Conservation (phyloP, 1,140 invertebrate species). For the Drosophila kohkoa region DNA sequence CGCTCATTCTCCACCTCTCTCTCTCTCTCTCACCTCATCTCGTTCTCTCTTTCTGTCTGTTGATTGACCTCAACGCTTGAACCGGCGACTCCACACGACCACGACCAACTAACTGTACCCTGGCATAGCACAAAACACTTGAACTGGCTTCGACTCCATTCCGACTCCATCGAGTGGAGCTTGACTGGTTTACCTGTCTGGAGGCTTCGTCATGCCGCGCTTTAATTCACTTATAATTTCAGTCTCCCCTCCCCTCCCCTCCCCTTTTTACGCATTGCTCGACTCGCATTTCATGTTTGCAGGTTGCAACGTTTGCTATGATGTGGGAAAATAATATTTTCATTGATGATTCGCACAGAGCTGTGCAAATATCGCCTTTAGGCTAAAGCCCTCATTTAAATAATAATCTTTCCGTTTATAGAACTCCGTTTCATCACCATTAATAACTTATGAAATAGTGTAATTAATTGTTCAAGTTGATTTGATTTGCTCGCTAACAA, state of each 20-base stretch:
- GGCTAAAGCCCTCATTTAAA: constrained; percentile 23
- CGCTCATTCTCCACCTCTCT: not conserved
- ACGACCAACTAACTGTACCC: constrained; percentile 62
- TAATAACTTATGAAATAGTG: constrained; percentile 20
- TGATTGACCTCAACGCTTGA: constrained; percentile 78
- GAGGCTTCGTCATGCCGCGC: constrained; percentile 36
- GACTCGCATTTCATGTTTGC: constrained; percentile 57
- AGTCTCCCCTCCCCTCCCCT: too few relatives aligned
- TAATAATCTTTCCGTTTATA: not conserved
- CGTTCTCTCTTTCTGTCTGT: constrained; percentile 17
- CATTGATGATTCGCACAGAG: constrained; percentile 44
- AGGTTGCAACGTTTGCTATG: constrained; percentile 40
- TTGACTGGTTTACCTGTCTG: constrained; percentile 17
- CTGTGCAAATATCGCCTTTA: too few relatives aligned
- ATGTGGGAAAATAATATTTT: constrained; percentile 65
- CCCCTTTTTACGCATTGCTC: constrained; percentile 38
- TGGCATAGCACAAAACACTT: constrained; percentile 34
- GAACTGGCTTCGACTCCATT: constrained; percentile 26
- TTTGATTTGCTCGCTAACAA: constrained; percentile 13
- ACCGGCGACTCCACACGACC: constrained; percentile 48
- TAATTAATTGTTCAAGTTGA: constrained; percentile 37
- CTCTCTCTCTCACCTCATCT: not conserved
- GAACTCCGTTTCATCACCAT: constrained; percentile 26
- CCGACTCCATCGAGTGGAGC: not conserved
- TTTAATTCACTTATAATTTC: constrained; percentile 78